A percentile compares a stretch with the other conserved stretches of the same genome.
These are phyloP conservation scores for Lordiphosa mommai DNA, from an alignment of 1,140 invertebrate species.

Conservation along the genomic window DNA sequence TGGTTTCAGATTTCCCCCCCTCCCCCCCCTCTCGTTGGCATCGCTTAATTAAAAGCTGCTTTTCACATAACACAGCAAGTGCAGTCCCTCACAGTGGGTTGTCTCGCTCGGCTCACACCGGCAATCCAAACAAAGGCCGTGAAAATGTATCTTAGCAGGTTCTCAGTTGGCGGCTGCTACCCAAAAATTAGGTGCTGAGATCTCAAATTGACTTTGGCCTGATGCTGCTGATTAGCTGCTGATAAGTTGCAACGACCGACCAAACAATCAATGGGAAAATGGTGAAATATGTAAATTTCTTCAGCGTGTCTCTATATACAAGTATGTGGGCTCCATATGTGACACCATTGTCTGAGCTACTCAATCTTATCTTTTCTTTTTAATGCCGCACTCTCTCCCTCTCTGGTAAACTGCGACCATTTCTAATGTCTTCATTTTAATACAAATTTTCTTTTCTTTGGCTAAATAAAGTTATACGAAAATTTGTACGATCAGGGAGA, in stretches of 20 bases:
- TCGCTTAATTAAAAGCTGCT: constrained; percentile 72
- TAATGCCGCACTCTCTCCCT: constrained; percentile 2
- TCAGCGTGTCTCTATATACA: constrained; percentile 5
- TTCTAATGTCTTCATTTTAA: constrained; percentile 57
- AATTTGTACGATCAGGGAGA: constrained; percentile 19
- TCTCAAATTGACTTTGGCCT: constrained; percentile 56
- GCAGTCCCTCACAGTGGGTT: constrained; percentile 44
- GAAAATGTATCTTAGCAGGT: constrained; percentile 49
- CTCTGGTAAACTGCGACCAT: constrained; percentile 26
- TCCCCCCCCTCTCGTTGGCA: constrained; percentile 6
- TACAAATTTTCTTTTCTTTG: constrained; percentile 30
- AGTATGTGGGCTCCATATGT: constrained; percentile 54
- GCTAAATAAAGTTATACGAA: constrained; percentile 29
- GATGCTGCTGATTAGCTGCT: constrained; percentile 71
- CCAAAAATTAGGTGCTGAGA: constrained; percentile 68
- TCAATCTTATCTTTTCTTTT: constrained; percentile 32
- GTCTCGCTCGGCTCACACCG: constrained; percentile 8
- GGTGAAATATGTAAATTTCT: constrained; percentile 57
- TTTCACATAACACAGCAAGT: constrained; percentile 27
- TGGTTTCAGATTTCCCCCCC: too few species aligned
- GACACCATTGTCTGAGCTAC: constrained; percentile 55
- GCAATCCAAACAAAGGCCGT: constrained; percentile 51
- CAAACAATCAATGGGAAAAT: constrained; percentile 55
- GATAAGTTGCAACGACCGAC: constrained; percentile 55
- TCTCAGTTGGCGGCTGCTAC: constrained; percentile 20